A percentile compares a stretch with the other conserved stretches of the same genome.
These are phyloP conservation scores for Danio aesculapii DNA, from an alignment of 2,797 vertebrate species.

Conservation along the genomic window DNA sequence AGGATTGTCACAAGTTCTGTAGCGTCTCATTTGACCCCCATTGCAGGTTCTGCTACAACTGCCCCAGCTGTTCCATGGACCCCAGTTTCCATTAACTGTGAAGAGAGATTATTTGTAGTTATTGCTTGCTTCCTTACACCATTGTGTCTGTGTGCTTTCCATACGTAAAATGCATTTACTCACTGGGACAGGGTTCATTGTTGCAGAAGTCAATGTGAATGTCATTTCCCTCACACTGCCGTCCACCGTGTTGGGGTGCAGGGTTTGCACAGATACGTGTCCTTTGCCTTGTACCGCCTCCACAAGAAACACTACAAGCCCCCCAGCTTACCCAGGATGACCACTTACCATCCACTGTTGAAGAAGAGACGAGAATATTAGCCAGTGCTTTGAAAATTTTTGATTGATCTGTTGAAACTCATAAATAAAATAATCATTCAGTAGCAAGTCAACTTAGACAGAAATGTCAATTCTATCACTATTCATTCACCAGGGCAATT, in stretches of 20 bases:
- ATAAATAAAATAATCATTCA: neutral
- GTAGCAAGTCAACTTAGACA: neutral
- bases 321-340: slow-evolving; percentile 91
- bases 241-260: slow-evolving; percentile 85
- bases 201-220: slow-evolving; percentile 93
- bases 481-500: slow-evolving; percentile 86
- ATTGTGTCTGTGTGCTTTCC: neutral
- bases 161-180: slow-evolving; percentile 65
- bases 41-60: slow-evolving; percentile 90
- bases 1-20: slow-evolving; percentile 92
- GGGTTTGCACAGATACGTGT: slow-evolving; percentile 89
- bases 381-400: neutral
- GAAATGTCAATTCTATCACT: neutral
- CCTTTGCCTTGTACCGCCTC: slow-evolving; percentile 90
- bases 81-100: slow-evolving; percentile 92
- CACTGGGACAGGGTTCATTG: slow-evolving; percentile 92
- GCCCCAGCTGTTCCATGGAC: slow-evolving; percentile 92
- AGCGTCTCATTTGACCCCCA: slow-evolving; percentile 88
- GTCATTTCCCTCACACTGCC: slow-evolving; percentile 89
- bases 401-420: neutral
- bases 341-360: slow-evolving; percentile 96
- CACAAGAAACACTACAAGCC: slow-evolving; percentile 91
- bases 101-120: neutral
- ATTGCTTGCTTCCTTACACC: neutral
- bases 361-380: neutral